Evolutionary conservation across 2,797 vertebrate species (phyloP).

Genomic region (Megalops cyprinoides): DNA sequence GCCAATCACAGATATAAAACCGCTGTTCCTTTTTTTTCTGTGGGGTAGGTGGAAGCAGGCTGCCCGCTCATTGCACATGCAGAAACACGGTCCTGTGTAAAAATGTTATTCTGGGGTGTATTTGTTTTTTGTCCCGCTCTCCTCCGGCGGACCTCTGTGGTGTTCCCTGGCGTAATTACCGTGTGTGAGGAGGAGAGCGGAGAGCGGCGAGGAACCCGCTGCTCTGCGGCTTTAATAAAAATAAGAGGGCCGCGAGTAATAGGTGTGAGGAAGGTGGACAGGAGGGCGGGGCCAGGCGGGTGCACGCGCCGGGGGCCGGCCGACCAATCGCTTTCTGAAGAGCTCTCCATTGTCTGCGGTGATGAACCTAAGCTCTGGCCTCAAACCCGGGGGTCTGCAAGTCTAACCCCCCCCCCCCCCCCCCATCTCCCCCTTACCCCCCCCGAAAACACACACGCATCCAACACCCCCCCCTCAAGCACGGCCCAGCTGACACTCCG

Average conservation of each 20-base stretch:
- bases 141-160: background rate
- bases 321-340: conserved; percentile 80
- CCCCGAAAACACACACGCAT: too few species aligned
- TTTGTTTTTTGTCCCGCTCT: background rate
- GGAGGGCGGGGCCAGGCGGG: background rate
- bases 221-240: conserved; percentile 70
- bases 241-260: conserved; percentile 62
- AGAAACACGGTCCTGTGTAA: background rate
- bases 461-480: conserved; percentile 23
- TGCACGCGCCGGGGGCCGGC: conserved; percentile 49
- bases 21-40: background rate
- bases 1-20: too few species aligned
- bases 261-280: background rate
- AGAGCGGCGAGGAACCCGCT: background rate
- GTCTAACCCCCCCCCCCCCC: conserved; percentile 63
- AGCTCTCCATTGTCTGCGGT: conserved; percentile 82
- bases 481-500: conserved; percentile 62
- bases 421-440: background rate
- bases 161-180: background rate
- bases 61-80: background rate
- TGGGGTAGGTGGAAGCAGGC: background rate
- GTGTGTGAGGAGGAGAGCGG: background rate
- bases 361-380: conserved; percentile 91
- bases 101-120: background rate
- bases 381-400: conserved; percentile 79